Conservation (phyloP, 2,797 vertebrate species). For the Sebastes reedi region DNA sequence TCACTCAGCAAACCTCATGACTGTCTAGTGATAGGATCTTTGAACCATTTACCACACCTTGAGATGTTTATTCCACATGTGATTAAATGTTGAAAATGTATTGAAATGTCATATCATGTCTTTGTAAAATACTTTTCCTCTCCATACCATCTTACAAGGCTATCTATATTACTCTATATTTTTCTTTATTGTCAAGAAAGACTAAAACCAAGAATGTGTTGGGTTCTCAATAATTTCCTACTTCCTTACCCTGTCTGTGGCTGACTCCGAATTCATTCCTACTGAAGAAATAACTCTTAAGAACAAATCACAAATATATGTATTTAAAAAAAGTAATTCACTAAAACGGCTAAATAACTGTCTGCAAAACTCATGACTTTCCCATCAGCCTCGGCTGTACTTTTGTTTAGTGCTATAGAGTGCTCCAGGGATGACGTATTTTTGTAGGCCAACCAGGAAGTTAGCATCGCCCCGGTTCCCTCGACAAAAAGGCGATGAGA, state of each 20-base stretch:
- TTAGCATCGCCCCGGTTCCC: too few species aligned
- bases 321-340: not conserved
- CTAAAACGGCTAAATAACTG: not conserved
- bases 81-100: not conserved
- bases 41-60: not conserved
- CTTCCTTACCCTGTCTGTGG: not conserved
- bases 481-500: accelerated
- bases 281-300: not conserved
- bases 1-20: constrained; percentile 29
- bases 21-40: not conserved
- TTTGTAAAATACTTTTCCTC: not conserved
- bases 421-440: too few species aligned
- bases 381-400: not conserved
- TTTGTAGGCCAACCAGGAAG: too few species aligned
- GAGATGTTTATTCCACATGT: not conserved
- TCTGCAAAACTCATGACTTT: not conserved
- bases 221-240: not conserved
- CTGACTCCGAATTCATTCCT: not conserved
- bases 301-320: not conserved
- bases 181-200: not conserved
- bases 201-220: not conserved
- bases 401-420: not conserved
- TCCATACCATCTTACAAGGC: not conserved
- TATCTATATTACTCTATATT: not conserved
- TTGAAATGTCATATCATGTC: not conserved